A percentile compares a stretch with the other conserved stretches of the same genome.
These are phyloP conservation scores for Amitus sp. DNA, from an alignment of 2,888 invertebrate genomes.

Conservation along the genomic window DNA sequence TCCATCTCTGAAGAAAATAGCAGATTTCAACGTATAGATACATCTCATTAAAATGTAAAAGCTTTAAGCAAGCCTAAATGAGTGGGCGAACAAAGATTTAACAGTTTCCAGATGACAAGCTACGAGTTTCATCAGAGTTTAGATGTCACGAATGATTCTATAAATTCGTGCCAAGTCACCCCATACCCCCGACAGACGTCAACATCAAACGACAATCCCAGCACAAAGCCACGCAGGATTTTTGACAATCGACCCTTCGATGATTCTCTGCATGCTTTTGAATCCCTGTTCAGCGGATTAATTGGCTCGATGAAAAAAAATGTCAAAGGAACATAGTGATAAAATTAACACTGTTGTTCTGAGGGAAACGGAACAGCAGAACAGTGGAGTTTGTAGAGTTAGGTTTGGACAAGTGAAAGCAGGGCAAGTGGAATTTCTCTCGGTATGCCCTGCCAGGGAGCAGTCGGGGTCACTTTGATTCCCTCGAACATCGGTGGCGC, in stretches of 20 bases:
- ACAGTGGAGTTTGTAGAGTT: too few species aligned
- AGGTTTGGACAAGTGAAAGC: too few species aligned
- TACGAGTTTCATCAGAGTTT: conserved; percentile 41
- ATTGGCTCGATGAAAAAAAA: too few species aligned
- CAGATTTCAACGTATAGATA: background rate
- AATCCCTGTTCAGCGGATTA: too few species aligned
- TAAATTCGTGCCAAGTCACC: conserved; percentile 28
- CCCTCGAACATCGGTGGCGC: too few species aligned
- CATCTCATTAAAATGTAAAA: background rate
- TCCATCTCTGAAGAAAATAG: background rate
- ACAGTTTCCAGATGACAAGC: conserved; percentile 41
- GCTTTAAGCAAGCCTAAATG: conserved; percentile 20
- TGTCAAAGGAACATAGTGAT: too few species aligned
- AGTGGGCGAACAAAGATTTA: conserved; percentile 25
- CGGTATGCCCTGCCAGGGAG: too few species aligned
- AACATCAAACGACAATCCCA: conserved; percentile 52
- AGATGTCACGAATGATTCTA: conserved; percentile 46
- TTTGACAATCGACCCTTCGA: conserved; percentile 38
- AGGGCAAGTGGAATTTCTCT: too few species aligned
- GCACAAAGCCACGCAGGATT: conserved; percentile 45
- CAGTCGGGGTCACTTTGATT: too few species aligned
- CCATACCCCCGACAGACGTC: conserved; percentile 46
- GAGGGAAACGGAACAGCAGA: too few species aligned
- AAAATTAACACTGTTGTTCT: too few species aligned
- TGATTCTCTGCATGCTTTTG: too few species aligned